phyloP scores from a whole-genome alignment of 2,113 vertebrate genomes.

The Platichthys stellatus region DNA sequence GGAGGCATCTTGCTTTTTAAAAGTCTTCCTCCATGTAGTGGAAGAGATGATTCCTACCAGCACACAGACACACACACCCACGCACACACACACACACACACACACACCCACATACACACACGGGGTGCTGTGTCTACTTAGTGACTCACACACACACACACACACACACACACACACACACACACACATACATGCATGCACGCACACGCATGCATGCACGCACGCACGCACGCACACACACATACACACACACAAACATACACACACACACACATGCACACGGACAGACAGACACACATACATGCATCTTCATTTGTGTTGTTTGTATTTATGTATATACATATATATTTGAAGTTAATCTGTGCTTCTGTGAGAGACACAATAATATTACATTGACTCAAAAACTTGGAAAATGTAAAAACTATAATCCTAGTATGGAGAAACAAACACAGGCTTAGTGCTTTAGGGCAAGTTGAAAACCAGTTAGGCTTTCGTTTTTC shows the following conservation, averaged over 20 bases:
- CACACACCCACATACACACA: background rate
- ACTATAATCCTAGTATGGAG: background rate
- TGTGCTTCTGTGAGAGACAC: background rate
- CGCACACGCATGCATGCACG: no score
- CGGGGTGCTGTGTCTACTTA: no score
- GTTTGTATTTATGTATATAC: background rate
- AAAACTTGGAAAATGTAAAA: background rate
- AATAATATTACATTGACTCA: background rate
- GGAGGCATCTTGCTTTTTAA: slow-evolving; percentile 52
- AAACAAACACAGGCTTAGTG: background rate
- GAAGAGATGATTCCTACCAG: slow-evolving; percentile 39
- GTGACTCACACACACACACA: background rate
- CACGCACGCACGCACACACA: background rate
- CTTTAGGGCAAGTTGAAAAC: background rate
- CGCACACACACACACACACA: background rate
- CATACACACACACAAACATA: background rate
- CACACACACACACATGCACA: background rate
- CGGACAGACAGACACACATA: background rate
- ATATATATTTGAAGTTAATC: background rate
- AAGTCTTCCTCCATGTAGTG: slow-evolving; percentile 31
- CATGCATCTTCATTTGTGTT: background rate
- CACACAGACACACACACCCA: background rate
- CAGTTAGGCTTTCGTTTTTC: slow-evolving; percentile 14
- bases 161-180: background rate
- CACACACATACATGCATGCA: background rate